Conservation (phyloP, 2,888 invertebrate genomes). For the Thumatha senex region DNA sequence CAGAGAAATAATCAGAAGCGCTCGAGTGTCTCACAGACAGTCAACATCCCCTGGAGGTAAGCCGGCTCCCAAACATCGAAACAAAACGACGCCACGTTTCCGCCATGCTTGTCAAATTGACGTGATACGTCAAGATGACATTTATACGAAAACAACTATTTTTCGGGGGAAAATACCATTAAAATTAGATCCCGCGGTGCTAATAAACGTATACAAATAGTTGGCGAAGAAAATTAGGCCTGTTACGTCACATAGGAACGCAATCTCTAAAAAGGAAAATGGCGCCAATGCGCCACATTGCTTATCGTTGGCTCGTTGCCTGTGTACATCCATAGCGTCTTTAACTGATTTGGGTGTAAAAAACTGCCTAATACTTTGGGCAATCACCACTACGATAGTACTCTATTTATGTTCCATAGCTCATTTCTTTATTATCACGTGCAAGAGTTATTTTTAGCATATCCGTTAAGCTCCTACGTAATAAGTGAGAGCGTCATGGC, state of each 20-base stretch:
- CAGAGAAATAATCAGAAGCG: conserved; percentile 75
- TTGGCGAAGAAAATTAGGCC: conserved; percentile 50
- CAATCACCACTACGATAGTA: background rate
- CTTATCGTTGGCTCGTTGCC: conserved; percentile 35
- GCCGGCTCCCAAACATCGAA: conserved; percentile 47
- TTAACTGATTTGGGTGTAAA: background rate
- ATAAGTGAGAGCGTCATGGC: conserved; percentile 39
- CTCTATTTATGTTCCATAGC: conserved; percentile 4
- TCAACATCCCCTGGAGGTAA: conserved; percentile 79
- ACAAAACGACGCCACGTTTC: conserved; percentile 81
- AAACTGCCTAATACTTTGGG: background rate
- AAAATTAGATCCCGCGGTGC: conserved; percentile 39
- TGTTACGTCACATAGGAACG: conserved; percentile 74
- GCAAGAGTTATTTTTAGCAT: conserved; percentile 73
- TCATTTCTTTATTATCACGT: conserved; percentile 55
- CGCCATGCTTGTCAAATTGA: conserved; percentile 83
- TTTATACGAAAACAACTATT: conserved; percentile 75
- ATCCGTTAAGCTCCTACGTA: conserved; percentile 44
- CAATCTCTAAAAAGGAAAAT: conserved; percentile 75
- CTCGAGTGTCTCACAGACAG: conserved; percentile 69
- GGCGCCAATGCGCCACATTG: conserved; percentile 71
- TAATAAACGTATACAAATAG: conserved; percentile 27
- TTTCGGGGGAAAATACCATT: conserved; percentile 47
- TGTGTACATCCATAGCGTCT: conserved; percentile 11
- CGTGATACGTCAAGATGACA: conserved; percentile 82